Base-by-base conservation (phyloP, 1,140 invertebrate genomes). In the Neodiprion virginianus region DNA sequence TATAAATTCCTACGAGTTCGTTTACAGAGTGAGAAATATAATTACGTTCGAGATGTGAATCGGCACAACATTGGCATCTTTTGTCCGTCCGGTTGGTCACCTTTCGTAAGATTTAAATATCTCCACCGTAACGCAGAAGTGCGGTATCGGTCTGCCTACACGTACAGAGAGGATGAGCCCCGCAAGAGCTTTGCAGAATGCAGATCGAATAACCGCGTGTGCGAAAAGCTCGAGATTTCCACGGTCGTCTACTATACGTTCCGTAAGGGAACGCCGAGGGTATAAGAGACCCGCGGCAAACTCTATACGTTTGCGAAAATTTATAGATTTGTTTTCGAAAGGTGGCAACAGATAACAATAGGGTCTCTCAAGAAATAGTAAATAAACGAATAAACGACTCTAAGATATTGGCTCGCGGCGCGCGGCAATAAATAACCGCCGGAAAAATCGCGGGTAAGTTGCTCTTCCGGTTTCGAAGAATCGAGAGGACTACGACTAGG, bases 331-430 rank as follows among this genome's bases (percentile, higher is more conserved):
- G 67, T 69, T 69, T 69, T 69, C 67, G 67, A 69, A 21, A 69
- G 67, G 67, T 69, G 67, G 67, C 67, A 69, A 69, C 67, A 69
- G 67, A 69, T 69, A 69, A 47, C 67, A 69, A 69, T 69, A 69
- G 67, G 67, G 67, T 23, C 67, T 69, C 67, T 69, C 17, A 21
- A 47, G 40, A 47, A 69, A 69, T 69, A 69, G 67, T 21, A 69
- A 69, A 69, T 69, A 69, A 69, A 69, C 67, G 67, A 69, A 69
- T 69, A 69, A 69, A 69, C 67, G 67, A 69, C 67, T 69, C 17
- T 69, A 69, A 69, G 67, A 21, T 69, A 69, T 61, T 61, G 53
- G 53, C 53, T 61, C 53, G 11, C 2, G 2, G 53, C 53, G 53
- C n/a, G 5, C 5, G 4, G 11, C n/a, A 4, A 61, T 61, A 61